Evolutionary conservation across 2,113 vertebrate genomes (phyloP).

Genomic region (Carollia perspicillata): DNA sequence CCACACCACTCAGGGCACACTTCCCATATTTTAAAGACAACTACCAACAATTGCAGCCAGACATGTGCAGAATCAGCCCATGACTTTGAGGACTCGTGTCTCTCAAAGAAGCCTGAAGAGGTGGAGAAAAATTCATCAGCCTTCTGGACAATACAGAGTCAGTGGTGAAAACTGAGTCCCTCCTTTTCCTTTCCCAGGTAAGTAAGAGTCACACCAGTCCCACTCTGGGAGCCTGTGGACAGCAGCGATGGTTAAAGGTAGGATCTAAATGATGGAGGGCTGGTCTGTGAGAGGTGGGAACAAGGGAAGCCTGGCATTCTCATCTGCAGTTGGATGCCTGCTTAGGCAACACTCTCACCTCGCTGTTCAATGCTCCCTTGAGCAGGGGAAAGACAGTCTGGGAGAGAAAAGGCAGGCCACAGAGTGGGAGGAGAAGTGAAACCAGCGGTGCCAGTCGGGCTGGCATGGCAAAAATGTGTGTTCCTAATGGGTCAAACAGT

Average conservation of each 20-base stretch:
- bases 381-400: background rate
- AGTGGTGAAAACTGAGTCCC: background rate
- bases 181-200: background rate
- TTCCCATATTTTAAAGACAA: background rate
- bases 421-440: background rate
- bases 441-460: fast-evolving
- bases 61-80: background rate
- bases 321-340: too few relatives aligned
- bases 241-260: background rate
- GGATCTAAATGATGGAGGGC: background rate
- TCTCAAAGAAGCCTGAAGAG: background rate
- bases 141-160: background rate
- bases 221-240: fast-evolving
- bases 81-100: background rate
- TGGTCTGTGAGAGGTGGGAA: background rate
- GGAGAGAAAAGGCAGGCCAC: background rate
- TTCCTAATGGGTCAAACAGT: background rate
- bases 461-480: background rate
- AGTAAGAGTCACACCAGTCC: background rate
- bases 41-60: background rate
- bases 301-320: background rate
- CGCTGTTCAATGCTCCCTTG: background rate
- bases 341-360: background rate
- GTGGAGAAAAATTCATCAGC: background rate
- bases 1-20: too few relatives aligned